These are phyloP conservation scores for Callocephalon fimbriatum DNA, from an alignment of 2,113 vertebrate genomes.

Conservation along the genomic window DNA sequence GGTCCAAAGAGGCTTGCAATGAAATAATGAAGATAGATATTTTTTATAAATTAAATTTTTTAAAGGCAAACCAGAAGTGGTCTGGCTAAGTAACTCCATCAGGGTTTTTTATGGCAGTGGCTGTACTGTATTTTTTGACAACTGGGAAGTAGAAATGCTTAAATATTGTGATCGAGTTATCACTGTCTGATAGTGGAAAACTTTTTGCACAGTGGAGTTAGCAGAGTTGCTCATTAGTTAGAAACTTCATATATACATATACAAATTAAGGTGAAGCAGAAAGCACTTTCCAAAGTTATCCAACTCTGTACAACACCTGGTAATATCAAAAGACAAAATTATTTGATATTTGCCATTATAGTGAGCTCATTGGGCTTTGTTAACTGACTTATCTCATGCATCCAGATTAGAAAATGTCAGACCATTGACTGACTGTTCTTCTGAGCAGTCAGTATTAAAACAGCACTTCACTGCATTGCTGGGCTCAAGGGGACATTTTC, in stretches of 20 bases:
- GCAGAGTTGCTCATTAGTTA: background rate
- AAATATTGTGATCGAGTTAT: background rate
- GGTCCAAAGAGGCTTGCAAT: background rate
- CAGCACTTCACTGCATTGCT: background rate
- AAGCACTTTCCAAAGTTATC: background rate
- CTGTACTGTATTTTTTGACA: background rate
- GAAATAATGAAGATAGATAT: background rate
- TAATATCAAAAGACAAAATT: background rate
- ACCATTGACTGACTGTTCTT: background rate
- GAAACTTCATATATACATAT: background rate
- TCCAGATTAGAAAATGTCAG: conserved; percentile 41
- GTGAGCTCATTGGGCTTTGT: background rate
- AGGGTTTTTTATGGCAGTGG: background rate
- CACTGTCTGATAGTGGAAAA: background rate
- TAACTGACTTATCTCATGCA: background rate
- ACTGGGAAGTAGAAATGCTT: background rate
- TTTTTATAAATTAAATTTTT: background rate
- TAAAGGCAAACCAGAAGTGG: background rate
- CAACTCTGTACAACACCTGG: background rate
- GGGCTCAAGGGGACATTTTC: conserved; percentile 4
- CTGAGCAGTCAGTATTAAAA: background rate
- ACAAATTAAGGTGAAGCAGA: background rate
- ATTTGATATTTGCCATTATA: background rate
- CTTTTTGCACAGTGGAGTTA: background rate
- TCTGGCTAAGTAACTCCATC: background rate